A percentile compares a stretch with the other conserved stretches of the same genome.
These are phyloP conservation scores for Temnothorax nylanderi DNA, from an alignment of 1,140 invertebrate genomes.

Conservation along the genomic window DNA sequence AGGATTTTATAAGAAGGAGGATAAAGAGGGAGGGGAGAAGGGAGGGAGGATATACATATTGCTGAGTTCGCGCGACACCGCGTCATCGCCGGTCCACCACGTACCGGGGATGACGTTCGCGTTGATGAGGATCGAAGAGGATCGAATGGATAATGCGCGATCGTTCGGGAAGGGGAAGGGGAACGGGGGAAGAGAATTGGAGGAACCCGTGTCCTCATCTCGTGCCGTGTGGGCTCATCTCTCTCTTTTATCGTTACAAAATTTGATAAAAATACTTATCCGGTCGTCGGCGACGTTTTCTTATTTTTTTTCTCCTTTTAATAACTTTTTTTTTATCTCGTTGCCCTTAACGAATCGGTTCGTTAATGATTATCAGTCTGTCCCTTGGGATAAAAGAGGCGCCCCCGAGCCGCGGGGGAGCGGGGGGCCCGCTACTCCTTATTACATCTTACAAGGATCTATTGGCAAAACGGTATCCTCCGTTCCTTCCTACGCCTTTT, in stretches of 20 bases:
- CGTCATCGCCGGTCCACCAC: constrained; percentile 8
- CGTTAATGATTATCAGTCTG: constrained; percentile 54
- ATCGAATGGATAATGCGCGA: constrained; percentile 13
- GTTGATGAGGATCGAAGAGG: constrained; percentile 37
- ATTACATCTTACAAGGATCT: constrained; percentile 32
- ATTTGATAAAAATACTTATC: constrained; percentile 58
- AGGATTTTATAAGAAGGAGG: constrained; percentile 13
- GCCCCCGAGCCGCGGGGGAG: not conserved
- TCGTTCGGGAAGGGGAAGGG: not conserved
- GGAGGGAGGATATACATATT: constrained; percentile 42
- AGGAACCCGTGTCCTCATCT: constrained; percentile 21
- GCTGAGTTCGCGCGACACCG: constrained; percentile 41
- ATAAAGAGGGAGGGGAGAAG: not conserved
- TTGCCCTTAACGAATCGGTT: constrained; percentile 49
- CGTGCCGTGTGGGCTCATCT: not conserved
- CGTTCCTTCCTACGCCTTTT: constrained; percentile 35
- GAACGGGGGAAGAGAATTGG: not conserved
- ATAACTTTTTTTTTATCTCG: constrained; percentile 43
- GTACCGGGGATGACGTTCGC: constrained; percentile 37
- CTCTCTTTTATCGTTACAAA: constrained; percentile 45
- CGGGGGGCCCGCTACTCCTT: not conserved
- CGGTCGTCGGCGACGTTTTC: constrained; percentile 26
- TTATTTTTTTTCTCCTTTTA: not conserved
- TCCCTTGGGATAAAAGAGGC: not conserved
- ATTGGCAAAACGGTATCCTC: constrained; percentile 46